Evolutionary conservation across 2,113 vertebrate species (phyloP).

Genomic region (Neomonachus schauinslandi): DNA sequence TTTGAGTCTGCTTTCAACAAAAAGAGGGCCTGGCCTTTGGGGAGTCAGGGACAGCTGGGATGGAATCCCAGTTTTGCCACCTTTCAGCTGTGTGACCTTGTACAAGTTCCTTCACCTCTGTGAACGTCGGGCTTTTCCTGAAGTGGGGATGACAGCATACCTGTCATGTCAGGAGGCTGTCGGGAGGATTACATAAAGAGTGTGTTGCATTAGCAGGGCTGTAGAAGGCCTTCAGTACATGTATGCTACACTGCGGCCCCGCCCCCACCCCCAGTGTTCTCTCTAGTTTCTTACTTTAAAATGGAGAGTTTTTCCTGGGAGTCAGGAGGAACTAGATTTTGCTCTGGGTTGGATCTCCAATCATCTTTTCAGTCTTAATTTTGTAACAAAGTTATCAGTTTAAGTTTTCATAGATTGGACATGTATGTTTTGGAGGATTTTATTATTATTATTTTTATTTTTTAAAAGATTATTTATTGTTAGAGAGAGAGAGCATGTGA

Average conservation of each 20-base stretch:
- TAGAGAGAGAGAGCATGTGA: background rate
- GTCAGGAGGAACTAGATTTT: background rate
- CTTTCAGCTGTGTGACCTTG: background rate
- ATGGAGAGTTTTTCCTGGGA: background rate
- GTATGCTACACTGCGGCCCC: background rate
- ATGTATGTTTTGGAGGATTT: background rate
- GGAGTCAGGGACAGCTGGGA: background rate
- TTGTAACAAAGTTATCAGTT: background rate
- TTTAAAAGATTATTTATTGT: too few species aligned
- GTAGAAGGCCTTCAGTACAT: background rate
- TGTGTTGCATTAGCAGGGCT: background rate
- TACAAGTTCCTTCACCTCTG: background rate
- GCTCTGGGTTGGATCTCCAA: background rate
- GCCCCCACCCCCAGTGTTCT: background rate
- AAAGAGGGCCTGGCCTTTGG: background rate
- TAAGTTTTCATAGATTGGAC: background rate
- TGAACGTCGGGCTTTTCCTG: background rate
- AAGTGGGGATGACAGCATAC: background rate
- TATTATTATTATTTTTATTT: background rate
- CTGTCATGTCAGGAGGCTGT: background rate
- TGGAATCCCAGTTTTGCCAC: background rate
- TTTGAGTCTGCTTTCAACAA: background rate
- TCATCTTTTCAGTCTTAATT: background rate
- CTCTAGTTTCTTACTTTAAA: background rate
- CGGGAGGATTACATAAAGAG: background rate